phyloP scores from a whole-genome alignment of 2,888 invertebrate genomes.

The Rhamphomyia laevipes region DNA sequence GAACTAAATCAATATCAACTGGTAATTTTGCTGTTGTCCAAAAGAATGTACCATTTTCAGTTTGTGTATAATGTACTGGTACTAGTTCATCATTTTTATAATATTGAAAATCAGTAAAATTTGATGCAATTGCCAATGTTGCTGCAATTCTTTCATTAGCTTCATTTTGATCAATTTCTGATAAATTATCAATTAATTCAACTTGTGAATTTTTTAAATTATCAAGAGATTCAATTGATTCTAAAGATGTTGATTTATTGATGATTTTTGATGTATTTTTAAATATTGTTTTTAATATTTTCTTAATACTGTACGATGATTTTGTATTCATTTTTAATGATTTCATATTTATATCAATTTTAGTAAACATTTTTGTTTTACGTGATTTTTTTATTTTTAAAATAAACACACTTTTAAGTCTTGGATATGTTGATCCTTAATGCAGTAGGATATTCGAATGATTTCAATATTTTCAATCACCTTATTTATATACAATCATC shows the following conservation, averaged over 20 bases:
- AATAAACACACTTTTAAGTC: neutral
- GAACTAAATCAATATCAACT: conserved; percentile 28
- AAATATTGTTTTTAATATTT: neutral
- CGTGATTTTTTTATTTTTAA: neutral
- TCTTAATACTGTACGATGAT: neutral
- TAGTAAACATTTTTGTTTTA: neutral
- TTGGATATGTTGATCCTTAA: neutral
- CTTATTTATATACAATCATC: neutral
- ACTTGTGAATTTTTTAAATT: neutral
- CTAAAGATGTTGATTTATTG: neutral
- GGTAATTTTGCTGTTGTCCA: conserved; percentile 38
- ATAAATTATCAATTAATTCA: neutral
- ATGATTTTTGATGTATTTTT: neutral
- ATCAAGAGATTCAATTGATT: neutral
- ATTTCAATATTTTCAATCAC: neutral
- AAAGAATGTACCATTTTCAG: conserved; percentile 68
- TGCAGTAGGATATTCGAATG: neutral
- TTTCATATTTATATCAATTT: neutral
- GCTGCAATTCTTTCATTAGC: neutral
- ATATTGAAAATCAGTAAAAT: neutral
- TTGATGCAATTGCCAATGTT: neutral
- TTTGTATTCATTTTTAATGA: neutral
- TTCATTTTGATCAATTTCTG: neutral
- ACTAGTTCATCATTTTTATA: conserved; percentile 11
- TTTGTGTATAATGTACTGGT: conserved; percentile 65